A percentile compares a stretch with the other conserved stretches of the same genome.
Evolutionary conservation across 2,113 vertebrate species (phyloP).

Genomic region (Seriola quinqueradiata): DNA sequence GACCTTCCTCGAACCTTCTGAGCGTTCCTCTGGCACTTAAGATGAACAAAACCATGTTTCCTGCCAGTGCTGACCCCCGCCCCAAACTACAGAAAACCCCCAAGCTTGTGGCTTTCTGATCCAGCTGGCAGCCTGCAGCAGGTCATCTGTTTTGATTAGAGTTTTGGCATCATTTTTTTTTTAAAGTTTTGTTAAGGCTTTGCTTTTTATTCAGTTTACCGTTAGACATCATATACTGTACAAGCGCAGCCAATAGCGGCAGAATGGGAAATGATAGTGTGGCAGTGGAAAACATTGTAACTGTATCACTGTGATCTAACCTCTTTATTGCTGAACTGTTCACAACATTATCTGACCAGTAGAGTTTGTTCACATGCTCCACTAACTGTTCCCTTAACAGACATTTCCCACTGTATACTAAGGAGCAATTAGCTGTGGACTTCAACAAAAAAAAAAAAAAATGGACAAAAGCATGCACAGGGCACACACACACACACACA

Average conservation of each 20-base stretch:
- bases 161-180: not conserved
- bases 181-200: not conserved
- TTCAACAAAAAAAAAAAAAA: not conserved
- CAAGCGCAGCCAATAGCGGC: not conserved
- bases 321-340: conserved; percentile 30
- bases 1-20: conserved; percentile 55
- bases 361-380: conserved; percentile 54
- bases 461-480: not conserved
- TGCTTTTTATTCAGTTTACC: not conserved
- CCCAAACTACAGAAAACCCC: conserved; percentile 45
- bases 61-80: conserved; percentile 52
- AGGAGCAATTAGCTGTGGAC: conserved; percentile 55
- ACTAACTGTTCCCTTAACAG: conserved; percentile 62
- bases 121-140: conserved; percentile 8
- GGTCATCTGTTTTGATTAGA: conserved; percentile 38
- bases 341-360: conserved; percentile 19
- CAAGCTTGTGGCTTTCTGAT: conserved; percentile 17
- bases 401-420: conserved; percentile 55
- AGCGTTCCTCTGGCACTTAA: conserved; percentile 63
- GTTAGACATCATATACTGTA: not conserved
- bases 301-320: conserved; percentile 47
- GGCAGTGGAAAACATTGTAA: conserved; percentile 5
- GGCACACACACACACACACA: not conserved
- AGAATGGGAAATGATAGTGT: not conserved
- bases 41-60: conserved; percentile 68